Percentiles rank a stretch among this genome's conserved stretches.
Conservation (phyloP, 92 coral and sea anemone species). For the Palythoa grandis region DNA sequence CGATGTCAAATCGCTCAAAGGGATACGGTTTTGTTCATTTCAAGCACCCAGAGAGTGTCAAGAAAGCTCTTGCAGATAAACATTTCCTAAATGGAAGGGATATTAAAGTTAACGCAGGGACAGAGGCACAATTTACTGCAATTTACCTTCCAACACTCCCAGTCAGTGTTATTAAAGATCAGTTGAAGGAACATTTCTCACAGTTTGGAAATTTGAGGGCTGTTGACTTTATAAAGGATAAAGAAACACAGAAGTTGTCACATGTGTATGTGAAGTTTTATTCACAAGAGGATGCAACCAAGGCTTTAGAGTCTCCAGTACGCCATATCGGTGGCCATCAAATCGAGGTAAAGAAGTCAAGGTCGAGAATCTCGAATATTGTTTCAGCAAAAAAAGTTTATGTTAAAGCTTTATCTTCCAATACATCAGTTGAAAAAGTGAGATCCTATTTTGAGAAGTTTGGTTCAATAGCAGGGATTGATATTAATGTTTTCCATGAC, state of each 20-base stretch:
- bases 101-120: slow-evolving; percentile 45
- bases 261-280: slow-evolving; percentile 58
- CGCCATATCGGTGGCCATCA: slow-evolving; percentile 47
- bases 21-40: slow-evolving; percentile 69
- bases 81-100: slow-evolving; percentile 53
- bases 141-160: slow-evolving; percentile 61
- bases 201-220: slow-evolving; percentile 58
- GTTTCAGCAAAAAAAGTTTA: slow-evolving; percentile 50
- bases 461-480: slow-evolving; percentile 59
- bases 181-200: slow-evolving; percentile 49
- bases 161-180: slow-evolving; percentile 50
- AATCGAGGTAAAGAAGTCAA: slow-evolving; percentile 6
- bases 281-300: slow-evolving; percentile 56
- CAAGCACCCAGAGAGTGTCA: slow-evolving; percentile 45
- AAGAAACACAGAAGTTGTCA: slow-evolving; percentile 42
- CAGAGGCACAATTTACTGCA: slow-evolving; percentile 49
- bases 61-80: slow-evolving; percentile 47
- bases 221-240: slow-evolving; percentile 54
- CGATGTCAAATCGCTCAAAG: slow-evolving; percentile 56
- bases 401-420: slow-evolving; percentile 54
- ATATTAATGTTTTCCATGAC: slow-evolving; percentile 51
- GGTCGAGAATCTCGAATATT: slow-evolving; percentile 36
- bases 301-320: slow-evolving; percentile 46
- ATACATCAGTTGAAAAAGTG: slow-evolving; percentile 54
- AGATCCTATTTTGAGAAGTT: slow-evolving; percentile 57